These are phyloP conservation scores for Drosophila atroscutellata DNA, from an alignment of 2,888 invertebrate species.

Conservation along the genomic window DNA sequence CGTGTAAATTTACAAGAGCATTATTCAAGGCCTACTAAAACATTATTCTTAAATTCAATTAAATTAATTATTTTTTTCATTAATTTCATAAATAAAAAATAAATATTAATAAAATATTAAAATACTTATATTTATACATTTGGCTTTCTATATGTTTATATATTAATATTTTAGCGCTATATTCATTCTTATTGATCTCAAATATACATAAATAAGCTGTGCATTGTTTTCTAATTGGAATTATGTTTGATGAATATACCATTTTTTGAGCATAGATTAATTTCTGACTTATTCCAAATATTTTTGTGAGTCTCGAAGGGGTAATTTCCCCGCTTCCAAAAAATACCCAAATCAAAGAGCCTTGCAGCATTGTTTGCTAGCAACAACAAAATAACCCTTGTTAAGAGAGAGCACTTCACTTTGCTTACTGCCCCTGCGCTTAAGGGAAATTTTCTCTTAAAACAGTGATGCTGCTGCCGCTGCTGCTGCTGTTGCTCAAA, in stretches of 20 bases:
- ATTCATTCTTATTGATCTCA: neutral
- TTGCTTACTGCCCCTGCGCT: neutral
- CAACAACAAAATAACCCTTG: neutral
- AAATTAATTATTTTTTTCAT: neutral
- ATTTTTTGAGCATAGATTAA: neutral
- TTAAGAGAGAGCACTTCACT: neutral
- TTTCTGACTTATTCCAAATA: neutral
- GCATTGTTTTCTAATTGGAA: neutral
- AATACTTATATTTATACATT: neutral
- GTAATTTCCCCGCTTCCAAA: neutral
- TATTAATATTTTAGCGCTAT: neutral
- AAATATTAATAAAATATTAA: neutral
- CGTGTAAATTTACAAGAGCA: neutral
- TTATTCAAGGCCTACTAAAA: no score
- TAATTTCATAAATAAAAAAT: neutral
- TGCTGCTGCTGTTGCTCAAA: neutral
- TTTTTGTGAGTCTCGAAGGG: neutral
- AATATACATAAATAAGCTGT: no score
- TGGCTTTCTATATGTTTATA: neutral
- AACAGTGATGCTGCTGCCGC: neutral
- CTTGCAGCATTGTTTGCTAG: neutral
- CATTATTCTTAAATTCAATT: no score
- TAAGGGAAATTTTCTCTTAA: slow-evolving; percentile 38
- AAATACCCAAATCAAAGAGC: neutral
- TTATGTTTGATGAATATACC: neutral